These are phyloP conservation scores for Frieseomelitta varia DNA, from an alignment of 1,140 invertebrate genomes.

Conservation along the genomic window DNA sequence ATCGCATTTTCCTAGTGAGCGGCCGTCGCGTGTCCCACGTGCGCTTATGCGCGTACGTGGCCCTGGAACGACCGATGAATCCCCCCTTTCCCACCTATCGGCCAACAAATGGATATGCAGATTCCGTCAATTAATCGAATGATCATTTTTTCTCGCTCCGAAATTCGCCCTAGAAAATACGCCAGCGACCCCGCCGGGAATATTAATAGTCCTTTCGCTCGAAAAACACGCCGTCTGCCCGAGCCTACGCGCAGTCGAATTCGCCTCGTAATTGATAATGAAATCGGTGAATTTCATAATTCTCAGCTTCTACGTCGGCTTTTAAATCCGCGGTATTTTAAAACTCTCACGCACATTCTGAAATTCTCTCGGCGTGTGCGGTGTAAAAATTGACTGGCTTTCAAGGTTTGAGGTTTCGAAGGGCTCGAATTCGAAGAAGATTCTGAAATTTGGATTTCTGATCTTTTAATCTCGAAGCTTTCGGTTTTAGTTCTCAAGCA, in stretches of 20 bases:
- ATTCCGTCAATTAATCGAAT: slow-evolving; percentile 45
- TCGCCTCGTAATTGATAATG: not conserved
- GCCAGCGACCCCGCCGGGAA: not conserved
- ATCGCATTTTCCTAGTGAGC: slow-evolving; percentile 50
- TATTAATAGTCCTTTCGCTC: not conserved
- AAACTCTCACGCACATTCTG: too few species aligned
- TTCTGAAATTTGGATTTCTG: too few species aligned
- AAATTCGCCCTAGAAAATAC: slow-evolving; percentile 7
- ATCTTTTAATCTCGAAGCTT: too few species aligned
- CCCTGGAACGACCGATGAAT: slow-evolving; percentile 24
- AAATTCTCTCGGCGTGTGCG: not conserved
- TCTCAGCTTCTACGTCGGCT: not conserved
- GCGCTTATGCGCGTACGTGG: slow-evolving; percentile 7
- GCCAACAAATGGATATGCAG: slow-evolving; percentile 27
- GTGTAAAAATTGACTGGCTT: not conserved
- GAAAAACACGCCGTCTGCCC: not conserved
- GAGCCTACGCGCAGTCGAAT: not conserved
- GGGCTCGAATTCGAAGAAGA: too few species aligned
- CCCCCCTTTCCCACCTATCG: not conserved
- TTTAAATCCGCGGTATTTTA: not conserved
- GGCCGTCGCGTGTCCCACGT: not conserved
- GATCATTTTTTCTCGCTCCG: slow-evolving; percentile 20
- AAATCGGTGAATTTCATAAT: not conserved
- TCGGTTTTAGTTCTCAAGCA: too few species aligned
- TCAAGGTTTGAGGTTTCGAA: not conserved